Base-by-base conservation (phyloP, 2,888 invertebrate species). In the Caenorhabditis doughertyi region DNA sequence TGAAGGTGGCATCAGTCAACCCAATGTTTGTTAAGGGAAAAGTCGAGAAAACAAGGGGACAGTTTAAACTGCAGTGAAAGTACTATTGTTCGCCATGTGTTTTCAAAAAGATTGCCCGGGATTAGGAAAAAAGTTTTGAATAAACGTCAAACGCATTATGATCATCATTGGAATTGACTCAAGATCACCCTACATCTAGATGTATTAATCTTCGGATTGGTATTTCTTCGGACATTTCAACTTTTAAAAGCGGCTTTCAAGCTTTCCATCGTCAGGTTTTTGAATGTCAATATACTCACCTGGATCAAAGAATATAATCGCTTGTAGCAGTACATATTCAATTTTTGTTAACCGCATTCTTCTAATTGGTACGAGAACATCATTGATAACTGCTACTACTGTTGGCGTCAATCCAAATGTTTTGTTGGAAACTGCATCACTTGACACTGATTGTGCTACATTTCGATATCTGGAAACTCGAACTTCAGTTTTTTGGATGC, bases 351-450 rank as follows among this genome's bases (percentile, higher is more conserved):
- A 83, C 73, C 87, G 74, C 91, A 91, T 91, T 32, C 88, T 64
- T 39, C 91, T 53, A 51, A 91, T 91, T n/a, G 91, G 91, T 5
- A 89, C 85, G 23, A 90, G 73, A 42, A 90, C 89, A 72, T 91
- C 86, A 84, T 91, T 91, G 58, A 91, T 91, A 4, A 91, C 91
- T 27, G 91, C 90, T 8, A 91, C 91, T 8, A 91, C 91, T 4
- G 91, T 91, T 13, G 91, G 91, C 21, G 90, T 91, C 56, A 91
- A 65, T 2, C 90, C 90, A 56, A 64, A 86, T 1, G 86, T 80
- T 47, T 85, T 85, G 11, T 32, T 79, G 0, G 81, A 74, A 0
- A 79, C 81, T 4, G 56, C 84, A 42, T 84, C 84, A 9, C 55
- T 65, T 0, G 84, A 71, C 9, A 73, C 42, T 44, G 83, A 65